Evolutionary conservation across 2,797 vertebrate genomes (phyloP).

Genomic region (Centroberyx gerrardi): DNA sequence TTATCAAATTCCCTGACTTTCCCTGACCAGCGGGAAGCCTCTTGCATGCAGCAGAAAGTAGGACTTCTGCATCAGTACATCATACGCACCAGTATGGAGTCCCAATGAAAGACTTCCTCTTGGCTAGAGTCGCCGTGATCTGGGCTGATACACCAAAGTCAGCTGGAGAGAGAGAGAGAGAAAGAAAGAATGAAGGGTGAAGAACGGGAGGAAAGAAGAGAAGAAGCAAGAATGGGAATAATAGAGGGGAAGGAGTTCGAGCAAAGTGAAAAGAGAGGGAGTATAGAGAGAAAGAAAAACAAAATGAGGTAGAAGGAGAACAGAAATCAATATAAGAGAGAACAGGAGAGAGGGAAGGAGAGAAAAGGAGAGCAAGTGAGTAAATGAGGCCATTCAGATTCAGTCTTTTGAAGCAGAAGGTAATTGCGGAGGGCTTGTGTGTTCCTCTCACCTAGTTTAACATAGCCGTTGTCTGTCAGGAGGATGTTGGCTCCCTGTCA

Average conservation of each 20-base stretch:
- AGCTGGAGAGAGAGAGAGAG: slow-evolving; percentile 78
- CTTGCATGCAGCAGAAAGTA: background rate
- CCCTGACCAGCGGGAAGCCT: background rate
- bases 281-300: background rate
- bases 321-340: background rate
- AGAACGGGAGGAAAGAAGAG: background rate
- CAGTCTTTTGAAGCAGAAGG: slow-evolving; percentile 35
- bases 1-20: background rate
- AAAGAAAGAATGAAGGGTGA: background rate
- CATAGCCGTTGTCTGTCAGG: slow-evolving; percentile 96
- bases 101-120: slow-evolving; percentile 99
- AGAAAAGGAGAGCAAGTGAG: slow-evolving; percentile 16
- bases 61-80: background rate
- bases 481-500: slow-evolving; percentile 98
- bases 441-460: slow-evolving; percentile 93
- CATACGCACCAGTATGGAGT: slow-evolving; percentile 94
- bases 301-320: background rate
- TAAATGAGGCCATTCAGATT: slow-evolving; percentile 35
- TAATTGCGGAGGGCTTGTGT: background rate
- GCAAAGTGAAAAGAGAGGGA: background rate
- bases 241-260: background rate
- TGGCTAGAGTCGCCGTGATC: slow-evolving; percentile 98
- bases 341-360: too few species aligned
- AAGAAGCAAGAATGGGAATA: background rate
- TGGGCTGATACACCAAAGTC: slow-evolving; percentile 99